Evolutionary conservation across 1,140 invertebrate species (phyloP), one percentile per base, ranked within the genome.

Genomic region (Drosophila kepulauana): DNA sequence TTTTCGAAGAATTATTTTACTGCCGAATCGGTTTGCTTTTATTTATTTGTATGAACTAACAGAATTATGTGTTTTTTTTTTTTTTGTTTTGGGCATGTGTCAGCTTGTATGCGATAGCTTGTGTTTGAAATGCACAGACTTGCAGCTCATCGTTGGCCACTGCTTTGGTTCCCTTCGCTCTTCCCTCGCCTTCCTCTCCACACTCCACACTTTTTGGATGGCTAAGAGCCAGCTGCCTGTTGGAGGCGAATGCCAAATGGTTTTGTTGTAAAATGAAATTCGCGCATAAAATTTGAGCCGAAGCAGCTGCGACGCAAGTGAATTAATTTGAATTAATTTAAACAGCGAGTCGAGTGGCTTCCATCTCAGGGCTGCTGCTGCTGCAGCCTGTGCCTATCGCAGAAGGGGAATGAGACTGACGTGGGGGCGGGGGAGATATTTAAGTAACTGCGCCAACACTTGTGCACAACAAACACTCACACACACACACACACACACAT

Each of bases 301-400:
- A 88, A 88, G 82, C 85, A 88, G 82, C 85, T 88, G 85, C 85
- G 85, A 69, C 85, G 85, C 84, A 51, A 88, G 85, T 88, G 85
- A 88, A 88, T 88, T 88, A 88, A 88, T 88, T 88, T 88, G 85
- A 88, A 88, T 88, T 88, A 88, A 88, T 88, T 88, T 88, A 72
- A 75, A 70, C 80, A 84, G 76, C 51, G 73, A 75, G 65, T 65
- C 48, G 20, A 25, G 20, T 25, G 3, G 67, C 52, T 73, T 38
- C 62, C 62, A 73, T n/a, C 35, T 20, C 3, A 33, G 30, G 7
- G 30, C 30, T 33, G 56, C 58, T 54, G 25, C n/a, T 20, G 16
- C 43, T 66, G 58, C 35, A 62, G 69, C 48, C 33, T 57, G 54
- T 57, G 49, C 48, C 51, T 46, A 41, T 16, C 28, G 16, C 28